Conservation (phyloP, 1,140 invertebrate genomes). For the Drosophila tropicalis region DNA sequence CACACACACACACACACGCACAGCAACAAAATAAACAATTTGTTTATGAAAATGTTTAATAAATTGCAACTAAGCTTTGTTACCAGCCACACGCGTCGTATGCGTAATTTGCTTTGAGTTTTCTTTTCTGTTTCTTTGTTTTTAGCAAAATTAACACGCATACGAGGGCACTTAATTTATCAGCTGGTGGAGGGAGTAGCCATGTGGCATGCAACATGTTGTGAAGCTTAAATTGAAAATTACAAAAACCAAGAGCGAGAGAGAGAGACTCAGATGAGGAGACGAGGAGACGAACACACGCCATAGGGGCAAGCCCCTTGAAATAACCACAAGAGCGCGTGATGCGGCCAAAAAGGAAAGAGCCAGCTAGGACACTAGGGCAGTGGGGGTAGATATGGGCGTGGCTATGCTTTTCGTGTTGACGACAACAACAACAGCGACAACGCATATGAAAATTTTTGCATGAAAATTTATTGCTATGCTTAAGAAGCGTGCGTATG, state of each 20-base stretch:
- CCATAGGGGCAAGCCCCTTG: conserved; percentile 32
- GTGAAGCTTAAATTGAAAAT: conserved; percentile 76
- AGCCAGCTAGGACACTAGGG: background rate
- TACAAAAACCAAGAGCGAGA: conserved; percentile 55
- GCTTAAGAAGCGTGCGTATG: conserved; percentile 78
- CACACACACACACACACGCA: background rate
- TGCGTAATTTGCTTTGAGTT: conserved; percentile 65
- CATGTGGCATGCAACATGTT: conserved; percentile 75
- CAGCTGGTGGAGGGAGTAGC: conserved; percentile 30
- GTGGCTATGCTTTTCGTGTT: conserved; percentile 47
- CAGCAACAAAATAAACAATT: conserved; percentile 76
- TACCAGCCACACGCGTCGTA: conserved; percentile 46
- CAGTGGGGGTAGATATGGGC: conserved; percentile 30
- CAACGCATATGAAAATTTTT: conserved; percentile 75
- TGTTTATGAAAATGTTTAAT: conserved; percentile 66
- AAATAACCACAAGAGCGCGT: conserved; percentile 63
- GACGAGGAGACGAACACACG: conserved; percentile 36
- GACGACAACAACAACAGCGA: conserved; percentile 23
- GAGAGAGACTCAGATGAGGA: background rate
- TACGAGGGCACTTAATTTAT: conserved; percentile 75
- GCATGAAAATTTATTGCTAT: conserved; percentile 73
- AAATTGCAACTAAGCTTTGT: conserved; percentile 72
- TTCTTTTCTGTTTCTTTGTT: conserved; percentile 17
- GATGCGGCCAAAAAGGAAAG: conserved; percentile 34
- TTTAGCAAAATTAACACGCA: conserved; percentile 71